Percentiles rank a stretch among this genome's conserved stretches.
Conservation (phyloP, 1,140 invertebrate genomes). For the Cataglyphis hispanica region DNA sequence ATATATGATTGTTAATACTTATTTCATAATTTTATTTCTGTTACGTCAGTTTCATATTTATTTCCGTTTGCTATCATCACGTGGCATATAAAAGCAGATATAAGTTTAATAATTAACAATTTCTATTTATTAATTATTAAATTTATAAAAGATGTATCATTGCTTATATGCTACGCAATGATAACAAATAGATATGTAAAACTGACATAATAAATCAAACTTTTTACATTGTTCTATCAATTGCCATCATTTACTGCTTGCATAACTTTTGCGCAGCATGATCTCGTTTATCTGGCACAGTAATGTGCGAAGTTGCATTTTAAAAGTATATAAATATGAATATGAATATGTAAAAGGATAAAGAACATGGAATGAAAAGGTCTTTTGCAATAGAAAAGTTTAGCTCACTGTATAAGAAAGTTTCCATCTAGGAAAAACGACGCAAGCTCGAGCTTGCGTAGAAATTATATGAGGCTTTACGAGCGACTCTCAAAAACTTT, state of each 20-base stretch:
- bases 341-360: neutral
- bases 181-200: neutral
- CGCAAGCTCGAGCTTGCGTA: slow-evolving; percentile 53
- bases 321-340: slow-evolving; percentile 39
- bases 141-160: neutral
- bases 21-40: neutral
- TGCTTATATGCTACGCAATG: neutral
- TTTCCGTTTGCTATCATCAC: too few species aligned
- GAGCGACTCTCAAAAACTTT: slow-evolving; percentile 44
- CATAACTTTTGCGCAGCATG: neutral
- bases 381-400: slow-evolving; percentile 53
- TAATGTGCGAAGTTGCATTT: slow-evolving; percentile 10
- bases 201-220: neutral
- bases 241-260: neutral
- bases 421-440: slow-evolving; percentile 41
- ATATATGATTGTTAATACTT: neutral
- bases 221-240: neutral
- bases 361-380: slow-evolving; percentile 8
- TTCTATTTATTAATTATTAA: neutral
- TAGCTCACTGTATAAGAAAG: neutral
- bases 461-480: slow-evolving; percentile 66
- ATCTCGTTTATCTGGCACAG: neutral
- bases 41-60: too few species aligned
- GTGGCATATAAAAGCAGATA: too few species aligned
- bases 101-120: neutral